Evolutionary conservation across 2,113 vertebrate genomes (phyloP), one percentile per base, ranked within the genome.

Genomic region (Cyphomyrus plagiostoma): DNA sequence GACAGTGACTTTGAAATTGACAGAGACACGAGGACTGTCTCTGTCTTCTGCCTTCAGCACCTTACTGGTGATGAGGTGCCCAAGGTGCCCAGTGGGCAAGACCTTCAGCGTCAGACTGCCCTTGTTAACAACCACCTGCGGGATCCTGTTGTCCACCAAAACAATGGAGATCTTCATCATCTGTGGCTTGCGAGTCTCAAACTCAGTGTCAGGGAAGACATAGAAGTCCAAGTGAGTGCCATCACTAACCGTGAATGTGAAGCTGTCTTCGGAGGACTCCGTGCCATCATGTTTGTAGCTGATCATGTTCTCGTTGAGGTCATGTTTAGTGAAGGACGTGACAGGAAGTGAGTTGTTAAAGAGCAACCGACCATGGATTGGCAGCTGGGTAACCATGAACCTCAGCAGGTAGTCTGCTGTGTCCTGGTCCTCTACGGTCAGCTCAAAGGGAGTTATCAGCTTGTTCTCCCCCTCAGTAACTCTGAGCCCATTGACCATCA

Each of bases 211-310:
- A 0, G 98, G 98, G 89, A 99, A 99, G 46, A 99, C 95, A 3
- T 97, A 99, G 93, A 99, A 99, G 93, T 98, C 98, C 0, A 96
- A 93, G 89, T 99, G 98, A 42, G 97, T 98, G 62, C 98, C 97
- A n/a, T 99, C 98, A 0, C 97, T 99, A 89, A 99, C 97, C 0
- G 95, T 97, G 93, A 99, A 98, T 88, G 98, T 98, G 94, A 99
- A 99, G 92, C 97, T 98, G 90, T 99, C 98, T 89, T 96, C 96
- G 0, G 93, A 58, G 0, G 96, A 97, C 92, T 98, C 97, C 0
- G 96, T 97, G 90, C 98, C 98, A 66, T 98, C 97, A 0, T 99
- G 98, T 91, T 94, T 97, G 94, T 99, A 99, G 93, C 96, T 98
- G 93, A 99, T 97, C 89, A 97, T 94, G 94, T 99, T 99, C 91